Evolutionary conservation across 2,888 invertebrate species (phyloP), one percentile per base, ranked within the genome.

Genomic region (Linyphia triangularis): DNA sequence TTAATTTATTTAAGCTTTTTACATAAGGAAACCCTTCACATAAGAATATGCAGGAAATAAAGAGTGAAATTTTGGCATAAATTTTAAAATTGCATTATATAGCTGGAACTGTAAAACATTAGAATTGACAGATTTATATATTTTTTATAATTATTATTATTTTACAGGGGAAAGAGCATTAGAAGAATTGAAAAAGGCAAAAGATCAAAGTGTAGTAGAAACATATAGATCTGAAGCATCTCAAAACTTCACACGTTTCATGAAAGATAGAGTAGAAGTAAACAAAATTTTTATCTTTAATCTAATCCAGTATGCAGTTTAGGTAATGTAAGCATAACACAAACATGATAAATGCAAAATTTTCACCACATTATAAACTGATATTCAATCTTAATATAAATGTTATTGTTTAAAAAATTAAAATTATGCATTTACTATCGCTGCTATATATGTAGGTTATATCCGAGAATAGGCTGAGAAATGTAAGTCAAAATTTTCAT

Each of bases 81-180:
- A 5, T 65, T 65, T 65, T 30, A 0, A 33, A 13, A 10, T 26
- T 65, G 16, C 2, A 30, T 28, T 16, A n/a, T n/a, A n/a, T n/a
- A n/a, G n/a, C n/a, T n/a, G n/a, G n/a, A n/a, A n/a, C n/a, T n/a
- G n/a, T n/a, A n/a, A n/a, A n/a, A n/a, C n/a, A n/a, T n/a, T n/a
- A n/a, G n/a, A 1, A 43, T 59, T 3, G 40, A 40, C 13, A 4
- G 24, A 63, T 13, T 24, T 24, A 1, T 63, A 22, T 24, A 63
- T 40, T 70, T 2, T 70, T 6, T 40, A 40, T 70, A 28, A 43
- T 9, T 16, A 22, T 43, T 61, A n/a, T n/a, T 40, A 2, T 13
- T 79, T 57, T 69, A 1, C n/a, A 82, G 82, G 61, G 61, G 82
- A 82, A 72, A 70, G 82, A 82, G 70, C 70, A 40, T 70, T 82